phyloP scores from a whole-genome alignment of 2,888 invertebrate species.

The Euplagia quadripunctaria region DNA sequence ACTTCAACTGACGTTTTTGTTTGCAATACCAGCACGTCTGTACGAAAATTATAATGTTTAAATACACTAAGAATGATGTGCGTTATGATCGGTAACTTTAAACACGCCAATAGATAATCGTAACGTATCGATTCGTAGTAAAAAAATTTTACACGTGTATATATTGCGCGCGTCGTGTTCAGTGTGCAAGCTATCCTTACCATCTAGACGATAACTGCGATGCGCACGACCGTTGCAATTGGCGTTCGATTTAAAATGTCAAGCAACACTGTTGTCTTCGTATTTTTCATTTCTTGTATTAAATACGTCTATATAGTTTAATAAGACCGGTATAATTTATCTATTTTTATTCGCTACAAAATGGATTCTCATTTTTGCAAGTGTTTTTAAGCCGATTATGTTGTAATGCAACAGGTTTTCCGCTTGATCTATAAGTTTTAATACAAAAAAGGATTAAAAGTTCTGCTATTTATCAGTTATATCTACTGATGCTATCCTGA shows the following conservation, averaged over 20 bases:
- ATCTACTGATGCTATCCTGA: not conserved
- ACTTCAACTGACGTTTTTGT: too few species aligned
- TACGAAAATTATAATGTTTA: too few species aligned
- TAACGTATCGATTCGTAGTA: not conserved
- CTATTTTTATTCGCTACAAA: constrained; percentile 18
- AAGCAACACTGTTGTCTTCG: constrained; percentile 40
- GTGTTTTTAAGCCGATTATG: not conserved
- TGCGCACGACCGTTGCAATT: constrained; percentile 29
- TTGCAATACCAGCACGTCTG: too few species aligned
- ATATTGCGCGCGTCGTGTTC: not conserved
- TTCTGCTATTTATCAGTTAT: not conserved
- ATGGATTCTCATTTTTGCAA: not conserved
- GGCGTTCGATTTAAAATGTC: constrained; percentile 41
- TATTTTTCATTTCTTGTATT: constrained; percentile 38
- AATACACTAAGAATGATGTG: not conserved
- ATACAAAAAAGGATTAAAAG: not conserved
- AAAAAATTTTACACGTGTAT: not conserved
- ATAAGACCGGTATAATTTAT: constrained; percentile 30
- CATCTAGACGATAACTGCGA: constrained; percentile 13
- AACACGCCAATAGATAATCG: not conserved
- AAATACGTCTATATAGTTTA: constrained; percentile 39
- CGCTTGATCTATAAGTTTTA: not conserved
- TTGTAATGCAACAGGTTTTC: not conserved
- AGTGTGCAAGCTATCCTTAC: constrained; percentile 7
- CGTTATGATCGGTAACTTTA: not conserved